Evolutionary conservation across 2,113 vertebrate species (phyloP), one percentile per base, ranked within the genome.

Genomic region (Phylloscopus whistleri): DNA sequence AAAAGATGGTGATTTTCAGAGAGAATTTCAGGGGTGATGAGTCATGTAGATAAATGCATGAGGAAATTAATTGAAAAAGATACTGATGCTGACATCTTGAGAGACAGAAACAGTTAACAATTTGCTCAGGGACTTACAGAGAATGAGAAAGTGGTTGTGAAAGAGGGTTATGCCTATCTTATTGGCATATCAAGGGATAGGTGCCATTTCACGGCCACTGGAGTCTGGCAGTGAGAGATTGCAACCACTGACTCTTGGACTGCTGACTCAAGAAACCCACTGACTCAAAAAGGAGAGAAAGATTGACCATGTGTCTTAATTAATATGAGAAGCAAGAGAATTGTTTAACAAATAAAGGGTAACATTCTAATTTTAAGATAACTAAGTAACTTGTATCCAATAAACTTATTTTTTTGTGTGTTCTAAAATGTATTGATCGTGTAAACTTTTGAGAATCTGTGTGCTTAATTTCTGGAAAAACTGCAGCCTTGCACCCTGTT

Each of bases 141-240:
- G 16, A 39, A 52, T 30, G 19, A 74, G 26, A 72, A 22, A 30
- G 4, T 19, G 6, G 6, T 20, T 67, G 28, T 39, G 60, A 74
- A 67, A 74, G 10, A 46, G 23, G 0, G 3, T 66, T 0, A 0
- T 67, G 10, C 20, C 28, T 30, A 12, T 39, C 16, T 67, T 39
- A 28, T 52, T 28, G n/a, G n/a, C n/a, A n/a, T n/a, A n/a, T n/a
- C 0, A 1, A 39, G 28, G 11, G 27, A 44, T 28, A 2, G 2
- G 18, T 28, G 19, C 16, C 28, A 30, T 52, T n/a, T 53, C 20
- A 17, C n/a, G 33, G 11, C 8, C 13, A 58, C 43, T 73, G 33
- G 15, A 67, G 27, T 30, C 53, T 44, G 48, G 11, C n/a, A 59
- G 39, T 24, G 46, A 43, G 37, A 52, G 28, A 46, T 4, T 52